phyloP scores from a whole-genome alignment of 2,888 invertebrate species.

The Pheosia tremula region DNA sequence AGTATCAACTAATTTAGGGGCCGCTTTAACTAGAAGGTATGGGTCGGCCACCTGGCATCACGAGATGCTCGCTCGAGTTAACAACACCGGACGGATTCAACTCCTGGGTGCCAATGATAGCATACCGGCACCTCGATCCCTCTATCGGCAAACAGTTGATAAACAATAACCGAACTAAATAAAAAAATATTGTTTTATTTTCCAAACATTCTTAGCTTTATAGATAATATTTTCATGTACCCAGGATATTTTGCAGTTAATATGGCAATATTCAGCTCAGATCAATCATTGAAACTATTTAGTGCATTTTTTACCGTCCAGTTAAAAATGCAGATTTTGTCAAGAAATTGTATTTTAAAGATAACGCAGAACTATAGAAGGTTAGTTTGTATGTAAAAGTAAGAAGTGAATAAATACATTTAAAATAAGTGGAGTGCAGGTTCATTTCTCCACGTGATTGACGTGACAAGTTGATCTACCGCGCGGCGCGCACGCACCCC shows the following conservation, averaged over 20 bases:
- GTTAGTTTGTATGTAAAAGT: neutral
- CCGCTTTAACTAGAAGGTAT: neutral
- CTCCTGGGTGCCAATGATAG: constrained; percentile 7
- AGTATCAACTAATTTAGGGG: no score
- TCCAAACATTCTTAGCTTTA: no score
- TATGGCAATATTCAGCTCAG: no score
- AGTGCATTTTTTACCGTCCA: no score
- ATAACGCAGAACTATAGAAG: neutral
- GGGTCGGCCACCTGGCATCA: neutral
- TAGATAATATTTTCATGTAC: no score
- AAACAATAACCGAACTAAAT: constrained; percentile 8
- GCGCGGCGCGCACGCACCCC: constrained; percentile 8
- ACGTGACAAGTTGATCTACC: constrained; percentile 62
- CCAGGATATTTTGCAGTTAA: no score
- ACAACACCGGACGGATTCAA: constrained; percentile 27
- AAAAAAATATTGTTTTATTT: neutral
- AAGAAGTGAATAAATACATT: constrained; percentile 44
- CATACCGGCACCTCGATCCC: constrained; percentile 8
- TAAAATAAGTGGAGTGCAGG: constrained; percentile 50
- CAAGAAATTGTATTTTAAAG: neutral
- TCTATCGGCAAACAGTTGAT: constrained; percentile 22
- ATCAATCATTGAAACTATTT: no score
- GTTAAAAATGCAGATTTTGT: neutral
- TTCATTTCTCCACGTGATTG: constrained; percentile 66
- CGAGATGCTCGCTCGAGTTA: constrained; percentile 26